These are phyloP conservation scores for Lethenteron camtschaticum DNA, from an alignment of 2,113 vertebrate species.

Conservation along the genomic window DNA sequence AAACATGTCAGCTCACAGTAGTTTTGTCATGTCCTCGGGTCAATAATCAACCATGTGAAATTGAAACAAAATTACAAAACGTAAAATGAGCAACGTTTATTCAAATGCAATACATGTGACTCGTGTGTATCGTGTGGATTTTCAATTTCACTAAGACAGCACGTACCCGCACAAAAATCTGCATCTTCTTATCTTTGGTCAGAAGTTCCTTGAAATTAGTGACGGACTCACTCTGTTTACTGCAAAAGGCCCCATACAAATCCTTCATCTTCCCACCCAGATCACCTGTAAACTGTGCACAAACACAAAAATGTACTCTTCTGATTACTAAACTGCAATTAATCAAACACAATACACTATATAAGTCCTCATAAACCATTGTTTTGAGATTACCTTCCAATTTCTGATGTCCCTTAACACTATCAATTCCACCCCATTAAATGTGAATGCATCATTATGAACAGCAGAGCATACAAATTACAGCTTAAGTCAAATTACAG, in stretches of 20 bases:
- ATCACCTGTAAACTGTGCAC: slow-evolving; percentile 64
- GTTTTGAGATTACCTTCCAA: background rate
- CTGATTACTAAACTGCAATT: background rate
- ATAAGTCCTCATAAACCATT: background rate
- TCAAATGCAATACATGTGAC: background rate
- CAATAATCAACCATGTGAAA: background rate
- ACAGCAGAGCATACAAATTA: background rate
- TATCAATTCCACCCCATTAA: background rate
- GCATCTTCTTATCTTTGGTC: slow-evolving; percentile 83
- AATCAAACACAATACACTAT: background rate
- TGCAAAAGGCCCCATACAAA: slow-evolving; percentile 56
- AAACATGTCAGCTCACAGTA: background rate
- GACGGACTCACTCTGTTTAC: slow-evolving; percentile 59
- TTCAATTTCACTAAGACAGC: background rate
- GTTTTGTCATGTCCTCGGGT: background rate
- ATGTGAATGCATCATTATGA: background rate
- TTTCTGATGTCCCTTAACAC: background rate
- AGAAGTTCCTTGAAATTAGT: slow-evolving; percentile 59
- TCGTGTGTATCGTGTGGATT: background rate
- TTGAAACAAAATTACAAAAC: background rate
- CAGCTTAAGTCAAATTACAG: background rate
- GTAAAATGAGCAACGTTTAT: background rate
- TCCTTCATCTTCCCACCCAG: slow-evolving; percentile 60
- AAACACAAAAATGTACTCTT: background rate
- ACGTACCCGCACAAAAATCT: slow-evolving; percentile 59